Conservation (phyloP, 2,113 vertebrate genomes). For the Puma concolor region DNA sequence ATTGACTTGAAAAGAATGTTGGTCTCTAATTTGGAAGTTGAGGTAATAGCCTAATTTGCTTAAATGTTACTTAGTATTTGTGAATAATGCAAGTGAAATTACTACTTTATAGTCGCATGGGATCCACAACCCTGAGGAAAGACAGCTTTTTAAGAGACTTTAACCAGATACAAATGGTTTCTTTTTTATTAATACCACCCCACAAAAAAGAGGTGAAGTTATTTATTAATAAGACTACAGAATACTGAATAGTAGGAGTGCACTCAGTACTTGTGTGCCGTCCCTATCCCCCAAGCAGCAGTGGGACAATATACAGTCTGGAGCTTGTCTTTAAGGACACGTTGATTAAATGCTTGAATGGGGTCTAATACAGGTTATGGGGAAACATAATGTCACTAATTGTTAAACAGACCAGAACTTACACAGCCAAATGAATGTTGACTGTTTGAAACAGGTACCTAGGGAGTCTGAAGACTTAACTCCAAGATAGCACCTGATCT, state of each 20-base stretch:
- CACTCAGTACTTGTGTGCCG: too few species aligned
- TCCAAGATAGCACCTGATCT: neutral
- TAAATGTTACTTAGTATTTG: conserved; percentile 79
- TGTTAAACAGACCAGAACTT: conserved; percentile 23
- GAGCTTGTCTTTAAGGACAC: neutral
- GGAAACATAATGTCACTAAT: neutral
- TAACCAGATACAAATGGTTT: conserved; percentile 2
- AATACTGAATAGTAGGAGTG: neutral
- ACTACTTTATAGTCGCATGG: conserved; percentile 72
- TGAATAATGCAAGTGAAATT: conserved; percentile 82
- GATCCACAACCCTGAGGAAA: conserved; percentile 45
- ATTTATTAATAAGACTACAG: neutral
- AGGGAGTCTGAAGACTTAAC: neutral
- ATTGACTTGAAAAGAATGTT: conserved; percentile 63
- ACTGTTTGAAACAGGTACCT: neutral
- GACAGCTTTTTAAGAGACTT: conserved; percentile 49
- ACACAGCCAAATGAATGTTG: neutral
- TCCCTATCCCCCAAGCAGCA: fast-evolving
- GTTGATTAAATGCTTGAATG: neutral
- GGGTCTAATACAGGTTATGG: neutral
- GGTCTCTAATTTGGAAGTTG: conserved; percentile 65
- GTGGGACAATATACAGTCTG: neutral
- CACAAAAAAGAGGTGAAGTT: neutral
- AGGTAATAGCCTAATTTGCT: conserved; percentile 81
- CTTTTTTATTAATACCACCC: neutral